phyloP scores from a whole-genome alignment of 2,113 vertebrate species.

The Bombycilla garrulus region DNA sequence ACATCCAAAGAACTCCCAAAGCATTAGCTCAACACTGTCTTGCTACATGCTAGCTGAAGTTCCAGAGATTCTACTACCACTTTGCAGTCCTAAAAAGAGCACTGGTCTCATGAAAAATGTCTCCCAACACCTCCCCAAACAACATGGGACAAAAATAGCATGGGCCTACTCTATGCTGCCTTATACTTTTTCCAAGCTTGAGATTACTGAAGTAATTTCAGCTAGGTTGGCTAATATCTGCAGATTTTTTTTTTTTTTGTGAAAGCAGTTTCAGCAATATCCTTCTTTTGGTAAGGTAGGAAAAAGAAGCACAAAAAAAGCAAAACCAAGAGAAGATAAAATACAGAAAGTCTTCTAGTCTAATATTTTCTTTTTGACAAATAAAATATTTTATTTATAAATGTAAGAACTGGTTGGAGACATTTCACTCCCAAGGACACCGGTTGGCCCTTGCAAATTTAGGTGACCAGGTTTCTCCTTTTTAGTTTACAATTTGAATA shows the following conservation, averaged over 20 bases:
- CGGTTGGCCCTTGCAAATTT: not conserved
- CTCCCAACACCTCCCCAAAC: constrained; percentile 55
- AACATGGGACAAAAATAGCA: constrained; percentile 58
- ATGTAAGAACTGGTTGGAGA: not conserved
- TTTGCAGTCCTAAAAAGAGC: constrained; percentile 42
- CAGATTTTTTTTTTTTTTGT: not conserved
- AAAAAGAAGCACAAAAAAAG: not conserved
- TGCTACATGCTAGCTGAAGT: constrained; percentile 28
- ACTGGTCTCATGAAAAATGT: constrained; percentile 13
- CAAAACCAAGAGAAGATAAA: not conserved
- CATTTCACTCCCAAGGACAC: not conserved
- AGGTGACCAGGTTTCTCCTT: not conserved
- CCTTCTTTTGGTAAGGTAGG: not conserved
- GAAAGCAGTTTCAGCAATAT: not conserved
- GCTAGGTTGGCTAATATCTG: not conserved
- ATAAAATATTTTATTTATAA: not conserved
- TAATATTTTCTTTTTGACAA: not conserved
- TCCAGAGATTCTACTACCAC: constrained; percentile 18
- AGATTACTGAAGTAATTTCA: constrained; percentile 40
- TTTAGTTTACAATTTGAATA: not conserved
- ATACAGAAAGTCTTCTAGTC: not conserved
- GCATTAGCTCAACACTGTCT: constrained; percentile 3
- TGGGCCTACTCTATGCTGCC: not conserved
- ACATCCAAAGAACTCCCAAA: constrained; percentile 25
- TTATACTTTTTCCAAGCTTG: constrained; percentile 33